Conservation (phyloP, 2,888 invertebrate genomes). For the Drosophila recens region DNA sequence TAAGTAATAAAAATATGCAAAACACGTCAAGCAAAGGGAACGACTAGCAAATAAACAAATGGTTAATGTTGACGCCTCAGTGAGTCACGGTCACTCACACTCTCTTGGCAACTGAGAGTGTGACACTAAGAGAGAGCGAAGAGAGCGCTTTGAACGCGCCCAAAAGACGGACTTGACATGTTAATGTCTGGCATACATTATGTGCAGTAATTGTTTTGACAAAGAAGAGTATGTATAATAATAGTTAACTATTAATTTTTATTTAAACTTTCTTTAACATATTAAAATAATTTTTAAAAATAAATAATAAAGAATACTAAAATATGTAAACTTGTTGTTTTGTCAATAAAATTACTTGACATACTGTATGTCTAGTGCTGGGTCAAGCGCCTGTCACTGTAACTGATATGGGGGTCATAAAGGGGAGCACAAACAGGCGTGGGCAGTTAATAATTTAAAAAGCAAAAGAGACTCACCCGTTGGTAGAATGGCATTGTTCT, state of each 20-base stretch:
- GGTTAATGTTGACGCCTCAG: conserved; percentile 73
- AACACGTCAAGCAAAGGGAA: conserved; percentile 42
- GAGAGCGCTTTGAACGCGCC: conserved; percentile 57
- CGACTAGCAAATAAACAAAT: conserved; percentile 55
- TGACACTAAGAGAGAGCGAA: conserved; percentile 19
- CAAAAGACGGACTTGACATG: conserved; percentile 38
- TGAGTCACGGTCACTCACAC: conserved; percentile 73
- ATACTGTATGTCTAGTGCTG: conserved; percentile 20
- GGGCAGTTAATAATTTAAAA: conserved; percentile 29
- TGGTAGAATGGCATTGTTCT: conserved; percentile 96
- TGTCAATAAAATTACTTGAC: conserved; percentile 1
- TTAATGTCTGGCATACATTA: conserved; percentile 12
- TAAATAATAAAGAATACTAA: neutral
- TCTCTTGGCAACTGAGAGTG: conserved; percentile 7
- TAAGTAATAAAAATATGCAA: conserved; percentile 38
- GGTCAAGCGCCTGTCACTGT: conserved; percentile 37
- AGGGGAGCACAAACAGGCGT: neutral
- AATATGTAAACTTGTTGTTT: neutral
- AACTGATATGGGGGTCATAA: conserved; percentile 8
- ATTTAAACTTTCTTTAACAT: too few species aligned
- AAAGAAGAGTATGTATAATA: neutral
- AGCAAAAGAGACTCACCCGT: conserved; percentile 87
- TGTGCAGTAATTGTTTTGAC: conserved; percentile 5
- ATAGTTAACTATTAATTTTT: neutral
- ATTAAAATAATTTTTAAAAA: neutral